Percentiles rank a stretch among this genome's conserved stretches.
These are phyloP conservation scores for Melospiza georgiana DNA, from an alignment of 2,113 vertebrate genomes.

Conservation along the genomic window DNA sequence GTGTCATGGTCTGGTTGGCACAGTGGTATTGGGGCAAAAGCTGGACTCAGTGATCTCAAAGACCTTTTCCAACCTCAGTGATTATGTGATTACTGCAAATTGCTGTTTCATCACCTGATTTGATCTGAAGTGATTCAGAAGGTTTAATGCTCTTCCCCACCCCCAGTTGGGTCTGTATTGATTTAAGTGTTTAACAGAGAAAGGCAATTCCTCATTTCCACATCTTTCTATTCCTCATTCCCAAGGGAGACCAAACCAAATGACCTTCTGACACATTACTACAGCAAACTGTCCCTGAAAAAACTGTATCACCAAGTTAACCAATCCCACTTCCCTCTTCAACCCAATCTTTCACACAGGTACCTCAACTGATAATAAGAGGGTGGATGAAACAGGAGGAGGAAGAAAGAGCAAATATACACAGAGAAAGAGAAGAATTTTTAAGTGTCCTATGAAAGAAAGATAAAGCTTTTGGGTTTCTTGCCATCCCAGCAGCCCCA, in stretches of 20 bases:
- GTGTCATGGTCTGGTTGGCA: background rate
- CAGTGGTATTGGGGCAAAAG: background rate
- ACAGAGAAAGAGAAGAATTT: background rate
- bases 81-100: background rate
- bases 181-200: background rate
- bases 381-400: background rate
- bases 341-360: background rate
- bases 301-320: background rate
- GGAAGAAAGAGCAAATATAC: background rate
- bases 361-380: background rate
- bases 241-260: background rate
- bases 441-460: background rate
- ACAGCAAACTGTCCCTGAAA: background rate
- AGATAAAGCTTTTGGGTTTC: background rate
- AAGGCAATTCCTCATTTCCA: background rate
- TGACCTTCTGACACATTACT: background rate
- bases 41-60: background rate
- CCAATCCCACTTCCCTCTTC: background rate
- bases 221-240: background rate
- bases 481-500: background rate
- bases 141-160: background rate
- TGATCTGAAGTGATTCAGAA: background rate
- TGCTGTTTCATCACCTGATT: background rate
- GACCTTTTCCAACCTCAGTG: background rate
- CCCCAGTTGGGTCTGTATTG: background rate